Conservation (phyloP, 2,797 vertebrate genomes). For the Chanos chanos region DNA sequence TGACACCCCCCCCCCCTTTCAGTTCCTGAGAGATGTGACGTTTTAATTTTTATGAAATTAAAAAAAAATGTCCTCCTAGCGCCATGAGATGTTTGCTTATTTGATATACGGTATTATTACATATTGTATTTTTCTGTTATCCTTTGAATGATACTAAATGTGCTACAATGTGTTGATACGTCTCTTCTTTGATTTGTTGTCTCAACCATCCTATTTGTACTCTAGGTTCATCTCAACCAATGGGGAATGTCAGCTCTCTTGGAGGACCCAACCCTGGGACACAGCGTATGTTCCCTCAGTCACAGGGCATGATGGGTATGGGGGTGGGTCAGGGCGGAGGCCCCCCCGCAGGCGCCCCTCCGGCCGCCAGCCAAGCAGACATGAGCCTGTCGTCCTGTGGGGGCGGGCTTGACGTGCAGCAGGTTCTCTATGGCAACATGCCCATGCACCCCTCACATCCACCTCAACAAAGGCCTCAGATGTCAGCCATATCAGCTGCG, state of each 20-base stretch:
- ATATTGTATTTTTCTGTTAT: too few species aligned
- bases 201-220: slow-evolving; percentile 28
- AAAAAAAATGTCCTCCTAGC: too few species aligned
- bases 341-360: slow-evolving; percentile 59
- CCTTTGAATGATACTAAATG: background rate
- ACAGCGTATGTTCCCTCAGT: slow-evolving; percentile 86
- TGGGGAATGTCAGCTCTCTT: slow-evolving; percentile 77
- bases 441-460: slow-evolving; percentile 76
- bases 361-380: slow-evolving; percentile 76
- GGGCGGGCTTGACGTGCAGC: slow-evolving; percentile 76
- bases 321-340: slow-evolving; percentile 74
- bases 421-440: slow-evolving; percentile 79
- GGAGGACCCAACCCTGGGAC: slow-evolving; percentile 75
- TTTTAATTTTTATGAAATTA: too few species aligned
- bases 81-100: background rate
- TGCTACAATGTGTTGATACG: background rate
- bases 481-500: slow-evolving; percentile 63
- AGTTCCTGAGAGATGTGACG: too few species aligned
- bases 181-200: background rate
- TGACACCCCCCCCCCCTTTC: too few species aligned
- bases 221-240: slow-evolving; percentile 80
- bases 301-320: slow-evolving; percentile 85
- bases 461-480: slow-evolving; percentile 70
- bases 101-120: too few species aligned
- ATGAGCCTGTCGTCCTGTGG: slow-evolving; percentile 77